Evolutionary conservation across 2,797 vertebrate species (phyloP).

Genomic region (Trachurus trachurus): DNA sequence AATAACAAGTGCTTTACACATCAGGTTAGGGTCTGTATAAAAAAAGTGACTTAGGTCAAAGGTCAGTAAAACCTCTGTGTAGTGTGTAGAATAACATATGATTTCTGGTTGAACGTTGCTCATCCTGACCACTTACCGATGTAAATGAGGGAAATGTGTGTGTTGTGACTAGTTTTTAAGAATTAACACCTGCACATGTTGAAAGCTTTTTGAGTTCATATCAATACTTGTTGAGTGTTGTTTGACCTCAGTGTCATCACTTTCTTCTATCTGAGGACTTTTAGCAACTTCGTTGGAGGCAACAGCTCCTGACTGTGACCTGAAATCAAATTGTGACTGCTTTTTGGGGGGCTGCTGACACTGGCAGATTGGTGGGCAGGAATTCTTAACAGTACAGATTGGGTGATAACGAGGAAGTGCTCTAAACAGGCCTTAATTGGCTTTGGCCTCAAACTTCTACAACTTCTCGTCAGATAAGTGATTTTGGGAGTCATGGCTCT

Average conservation of each 20-base stretch:
- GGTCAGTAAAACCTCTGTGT: background rate
- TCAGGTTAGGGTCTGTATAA: no score
- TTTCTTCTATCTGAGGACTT: background rate
- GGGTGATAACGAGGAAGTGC: constrained; percentile 73
- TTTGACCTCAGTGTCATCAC: background rate
- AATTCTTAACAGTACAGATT: constrained; percentile 74
- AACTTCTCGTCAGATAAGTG: constrained; percentile 63
- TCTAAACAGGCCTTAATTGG: constrained; percentile 63
- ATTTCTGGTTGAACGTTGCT: background rate
- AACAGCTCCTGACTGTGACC: constrained; percentile 47
- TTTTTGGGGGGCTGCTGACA: constrained; percentile 46
- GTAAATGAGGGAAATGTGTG: background rate
- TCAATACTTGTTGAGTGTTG: background rate
- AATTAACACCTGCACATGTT: background rate
- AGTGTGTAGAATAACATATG: background rate
- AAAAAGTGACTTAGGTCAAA: constrained; percentile 17
- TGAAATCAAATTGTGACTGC: constrained; percentile 32
- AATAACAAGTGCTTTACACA: no score
- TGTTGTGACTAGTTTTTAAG: background rate
- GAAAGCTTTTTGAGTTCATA: background rate
- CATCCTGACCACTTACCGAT: background rate
- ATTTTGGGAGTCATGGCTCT: constrained; percentile 61
- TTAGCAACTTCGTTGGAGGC: constrained; percentile 5
- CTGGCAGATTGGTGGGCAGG: constrained; percentile 77
- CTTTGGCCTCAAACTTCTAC: constrained; percentile 42